phyloP scores from a whole-genome alignment of 2,888 invertebrate genomes.

The Julus scanicus region DNA sequence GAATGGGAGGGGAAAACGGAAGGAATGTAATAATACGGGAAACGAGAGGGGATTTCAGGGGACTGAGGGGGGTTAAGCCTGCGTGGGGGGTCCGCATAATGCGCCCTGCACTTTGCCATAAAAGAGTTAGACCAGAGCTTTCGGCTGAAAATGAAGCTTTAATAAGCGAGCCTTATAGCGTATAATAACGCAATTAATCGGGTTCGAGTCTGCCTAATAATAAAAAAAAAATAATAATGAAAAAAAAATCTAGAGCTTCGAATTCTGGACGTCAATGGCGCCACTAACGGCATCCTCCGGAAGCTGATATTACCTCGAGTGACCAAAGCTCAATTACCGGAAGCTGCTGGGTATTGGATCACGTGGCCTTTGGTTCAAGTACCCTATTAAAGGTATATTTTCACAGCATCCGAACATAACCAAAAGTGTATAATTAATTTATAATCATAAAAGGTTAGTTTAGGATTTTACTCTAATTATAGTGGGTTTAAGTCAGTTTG shows the following conservation, averaged over 20 bases:
- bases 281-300: neutral
- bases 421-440: too few species aligned
- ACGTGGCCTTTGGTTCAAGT: too few species aligned
- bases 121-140: conserved; percentile 34
- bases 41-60: conserved; percentile 12
- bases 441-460: too few species aligned
- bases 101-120: conserved; percentile 42
- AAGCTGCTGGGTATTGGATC: too few species aligned
- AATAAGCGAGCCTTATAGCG: conserved; percentile 14
- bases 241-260: neutral
- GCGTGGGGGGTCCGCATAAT: conserved; percentile 20
- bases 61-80: neutral
- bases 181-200: conserved; percentile 38
- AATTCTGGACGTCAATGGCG: neutral
- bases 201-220: neutral
- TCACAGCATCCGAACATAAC: too few species aligned
- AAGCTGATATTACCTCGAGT: neutral
- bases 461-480: too few species aligned
- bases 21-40: conserved; percentile 42
- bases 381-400: too few species aligned
- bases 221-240: neutral
- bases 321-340: too few species aligned
- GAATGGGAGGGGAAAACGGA: conserved; percentile 1
- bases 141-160: neutral
- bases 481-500: too few species aligned